Conservation (phyloP, 2,113 vertebrate species). For the Ornithorhynchus anatinus region DNA sequence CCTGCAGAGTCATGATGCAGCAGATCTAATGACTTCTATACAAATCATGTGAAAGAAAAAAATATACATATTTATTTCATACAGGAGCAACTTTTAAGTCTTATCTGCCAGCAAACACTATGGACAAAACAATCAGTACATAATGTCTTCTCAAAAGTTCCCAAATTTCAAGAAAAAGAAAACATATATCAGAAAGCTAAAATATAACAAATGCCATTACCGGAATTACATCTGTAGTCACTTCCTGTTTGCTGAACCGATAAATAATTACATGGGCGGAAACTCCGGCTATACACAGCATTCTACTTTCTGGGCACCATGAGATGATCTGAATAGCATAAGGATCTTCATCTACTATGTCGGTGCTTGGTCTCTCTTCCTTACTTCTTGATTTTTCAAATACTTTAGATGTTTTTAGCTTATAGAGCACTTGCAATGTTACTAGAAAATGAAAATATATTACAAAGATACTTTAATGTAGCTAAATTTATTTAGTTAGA, state of each 20-base stretch:
- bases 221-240: slow-evolving; percentile 92
- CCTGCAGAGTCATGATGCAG: too few species aligned
- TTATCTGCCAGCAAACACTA: background rate
- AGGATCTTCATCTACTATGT: slow-evolving; percentile 95
- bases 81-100: background rate
- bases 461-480: slow-evolving; percentile 27
- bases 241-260: slow-evolving; percentile 96
- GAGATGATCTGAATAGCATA: slow-evolving; percentile 97
- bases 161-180: background rate
- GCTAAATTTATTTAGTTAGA: background rate
- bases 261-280: slow-evolving; percentile 95
- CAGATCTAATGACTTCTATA: too few species aligned
- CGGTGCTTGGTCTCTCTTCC: slow-evolving; percentile 88
- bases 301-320: slow-evolving; percentile 96
- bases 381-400: slow-evolving; percentile 94
- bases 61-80: too few species aligned
- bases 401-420: slow-evolving; percentile 98
- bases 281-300: slow-evolving; percentile 94
- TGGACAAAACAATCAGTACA: background rate
- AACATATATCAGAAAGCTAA: background rate
- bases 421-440: slow-evolving; percentile 97
- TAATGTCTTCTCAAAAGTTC: background rate
- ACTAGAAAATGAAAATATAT: slow-evolving; percentile 72
- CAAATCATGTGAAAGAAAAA: too few species aligned
- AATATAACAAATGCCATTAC: slow-evolving; percentile 62